phyloP scores from a whole-genome alignment of 2,797 vertebrate genomes.

The Eptatretus atami region DNA sequence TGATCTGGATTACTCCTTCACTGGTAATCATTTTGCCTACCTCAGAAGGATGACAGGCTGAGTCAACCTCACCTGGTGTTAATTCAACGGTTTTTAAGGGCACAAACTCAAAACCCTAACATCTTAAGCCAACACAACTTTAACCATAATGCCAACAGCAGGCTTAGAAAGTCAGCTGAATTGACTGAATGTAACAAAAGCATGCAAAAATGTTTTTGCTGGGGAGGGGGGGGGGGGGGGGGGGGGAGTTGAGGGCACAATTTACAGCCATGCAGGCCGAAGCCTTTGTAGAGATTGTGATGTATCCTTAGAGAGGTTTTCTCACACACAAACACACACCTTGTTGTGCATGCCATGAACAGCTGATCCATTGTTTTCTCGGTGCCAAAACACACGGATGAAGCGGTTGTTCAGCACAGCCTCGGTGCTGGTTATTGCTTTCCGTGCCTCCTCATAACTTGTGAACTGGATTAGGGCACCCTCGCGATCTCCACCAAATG shows the following conservation, averaged over 20 bases:
- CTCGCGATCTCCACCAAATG: conserved; percentile 62
- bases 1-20: too few species aligned
- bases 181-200: too few species aligned
- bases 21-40: too few species aligned
- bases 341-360: neutral
- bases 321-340: neutral
- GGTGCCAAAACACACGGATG: conserved; percentile 70
- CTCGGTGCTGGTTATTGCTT: conserved; percentile 69
- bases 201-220: too few species aligned
- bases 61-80: too few species aligned
- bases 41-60: too few species aligned
- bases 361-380: conserved; percentile 26
- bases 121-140: too few species aligned
- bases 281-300: neutral
- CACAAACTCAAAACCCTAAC: too few species aligned
- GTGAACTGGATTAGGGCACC: conserved; percentile 79
- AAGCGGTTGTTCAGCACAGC: conserved; percentile 86
- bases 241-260: neutral
- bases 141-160: too few species aligned
- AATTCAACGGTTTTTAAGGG: too few species aligned
- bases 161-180: too few species aligned
- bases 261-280: neutral
- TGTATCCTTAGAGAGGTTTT: neutral
- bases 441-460: conserved; percentile 46
- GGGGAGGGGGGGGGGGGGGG: neutral